Base-by-base conservation (phyloP, 2,888 invertebrate genomes). In the Corythucha ciliata region DNA sequence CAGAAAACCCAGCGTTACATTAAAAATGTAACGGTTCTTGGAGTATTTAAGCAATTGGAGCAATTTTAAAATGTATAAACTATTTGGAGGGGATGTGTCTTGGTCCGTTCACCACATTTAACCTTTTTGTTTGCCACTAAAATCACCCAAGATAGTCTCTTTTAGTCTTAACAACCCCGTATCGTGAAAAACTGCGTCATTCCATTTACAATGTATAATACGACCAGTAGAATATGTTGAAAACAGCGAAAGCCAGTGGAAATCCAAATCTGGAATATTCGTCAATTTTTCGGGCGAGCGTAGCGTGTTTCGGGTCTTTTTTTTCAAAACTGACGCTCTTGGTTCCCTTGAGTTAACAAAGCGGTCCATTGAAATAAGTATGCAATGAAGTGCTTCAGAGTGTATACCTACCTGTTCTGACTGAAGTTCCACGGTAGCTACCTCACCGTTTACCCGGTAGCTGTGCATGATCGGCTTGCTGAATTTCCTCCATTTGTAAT, bases 201-300 rank as follows among this genome's bases (percentile, higher is more conserved):
- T 14, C 27, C 12, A 16, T 33, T 56, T 56, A 57, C 21, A 52
- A 36, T 5, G 65, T 57, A 52, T 72, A 72, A 59, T 71, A 71
- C 6, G 67, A 65, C 72, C 72, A 72, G 61, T 72, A 72, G 55
- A 68, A 61, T 34, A 68, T 58, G 59, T 71, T 71, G 63, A 72
- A 72, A 34, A 69, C 53, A 36, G 66, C 64, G 58, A 71, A 72
- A 12, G 67, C 63, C 24, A 68, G 53, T 3, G 72, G 72, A 56
- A 72, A 72, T 40, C 63, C 60, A 40, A 68, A 61, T 47, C 72
- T 63, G 49, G 68, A 68, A 46, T 67, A 63, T 55, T 68, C 69
- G 61, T 71, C 71, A 42, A 71, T 70, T 48, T 63, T 61, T 29
- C 67, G 61, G 12, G 68, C 68, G 52, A 62, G 33, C 12, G 55